phyloP scores from a whole-genome alignment of 2,888 invertebrate genomes.

The Chloroclysta siterata region DNA sequence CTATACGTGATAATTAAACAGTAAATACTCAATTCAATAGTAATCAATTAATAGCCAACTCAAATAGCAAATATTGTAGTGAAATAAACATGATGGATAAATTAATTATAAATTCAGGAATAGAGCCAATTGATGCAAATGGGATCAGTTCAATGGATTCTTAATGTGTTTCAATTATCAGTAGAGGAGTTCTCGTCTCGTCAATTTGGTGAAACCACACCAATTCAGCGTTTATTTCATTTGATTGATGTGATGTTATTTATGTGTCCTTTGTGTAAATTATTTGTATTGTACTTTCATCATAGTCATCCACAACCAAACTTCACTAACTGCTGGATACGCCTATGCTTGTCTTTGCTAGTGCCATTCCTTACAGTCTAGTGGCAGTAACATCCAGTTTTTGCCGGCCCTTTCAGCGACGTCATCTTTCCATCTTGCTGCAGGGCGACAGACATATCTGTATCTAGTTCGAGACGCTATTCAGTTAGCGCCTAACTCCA shows the following conservation, averaged over 20 bases:
- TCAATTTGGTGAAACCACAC: slow-evolving; percentile 41
- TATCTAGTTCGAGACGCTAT: too few relatives aligned
- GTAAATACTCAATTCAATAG: not conserved
- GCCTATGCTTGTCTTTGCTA: too few relatives aligned
- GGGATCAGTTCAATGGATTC: slow-evolving; percentile 22
- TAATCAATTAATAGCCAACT: not conserved
- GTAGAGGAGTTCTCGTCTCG: slow-evolving; percentile 16
- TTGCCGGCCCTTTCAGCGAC: too few relatives aligned
- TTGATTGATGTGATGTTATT: slow-evolving; percentile 6
- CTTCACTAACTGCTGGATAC: not conserved
- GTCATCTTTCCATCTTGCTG: too few relatives aligned
- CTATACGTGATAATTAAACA: not conserved
- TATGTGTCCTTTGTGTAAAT: not conserved
- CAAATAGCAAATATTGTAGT: not conserved
- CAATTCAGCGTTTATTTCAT: slow-evolving; percentile 26
- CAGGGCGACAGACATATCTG: too few relatives aligned
- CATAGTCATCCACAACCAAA: not conserved
- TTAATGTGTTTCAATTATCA: slow-evolving; percentile 25
- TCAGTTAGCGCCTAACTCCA: too few relatives aligned
- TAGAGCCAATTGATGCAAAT: slow-evolving; percentile 25
- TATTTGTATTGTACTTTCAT: not conserved
- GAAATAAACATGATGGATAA: slow-evolving; percentile 1
- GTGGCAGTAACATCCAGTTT: too few relatives aligned
- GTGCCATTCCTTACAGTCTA: too few relatives aligned
- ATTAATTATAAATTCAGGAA: slow-evolving; percentile 6